Evolutionary conservation across 2,113 vertebrate genomes (phyloP).

Genomic region (Meleagris gallopavo): DNA sequence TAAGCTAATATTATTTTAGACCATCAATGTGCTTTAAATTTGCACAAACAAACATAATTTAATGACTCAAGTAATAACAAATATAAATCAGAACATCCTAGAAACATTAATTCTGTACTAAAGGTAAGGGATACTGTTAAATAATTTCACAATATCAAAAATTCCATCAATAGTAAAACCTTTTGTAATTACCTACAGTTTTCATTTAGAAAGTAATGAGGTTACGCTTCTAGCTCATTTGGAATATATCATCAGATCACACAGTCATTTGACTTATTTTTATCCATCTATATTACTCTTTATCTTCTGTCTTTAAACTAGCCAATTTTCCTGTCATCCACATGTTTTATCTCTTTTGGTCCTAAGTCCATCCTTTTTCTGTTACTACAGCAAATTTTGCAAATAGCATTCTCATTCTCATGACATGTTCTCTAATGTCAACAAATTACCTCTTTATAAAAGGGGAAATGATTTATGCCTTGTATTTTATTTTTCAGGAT

Average conservation of each 20-base stretch:
- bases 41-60: background rate
- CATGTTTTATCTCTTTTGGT: background rate
- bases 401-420: background rate
- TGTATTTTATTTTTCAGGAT: conserved; percentile 67
- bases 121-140: background rate
- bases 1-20: background rate
- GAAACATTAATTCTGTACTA: background rate
- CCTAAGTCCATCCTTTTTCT: background rate
- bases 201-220: background rate
- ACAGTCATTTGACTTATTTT: background rate
- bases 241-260: background rate
- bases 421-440: background rate
- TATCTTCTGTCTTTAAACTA: background rate
- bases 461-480: accelerated
- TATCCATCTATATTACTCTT: background rate
- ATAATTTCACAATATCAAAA: background rate
- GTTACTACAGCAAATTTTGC: background rate
- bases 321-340: background rate
- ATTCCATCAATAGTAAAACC: background rate
- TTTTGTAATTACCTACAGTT: background rate
- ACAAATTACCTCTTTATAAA: background rate
- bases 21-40: background rate
- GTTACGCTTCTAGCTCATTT: background rate
- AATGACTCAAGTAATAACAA: background rate
- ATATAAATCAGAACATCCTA: background rate